phyloP scores from a whole-genome alignment of 2,888 invertebrate genomes.

The Merodon equestris region DNA sequence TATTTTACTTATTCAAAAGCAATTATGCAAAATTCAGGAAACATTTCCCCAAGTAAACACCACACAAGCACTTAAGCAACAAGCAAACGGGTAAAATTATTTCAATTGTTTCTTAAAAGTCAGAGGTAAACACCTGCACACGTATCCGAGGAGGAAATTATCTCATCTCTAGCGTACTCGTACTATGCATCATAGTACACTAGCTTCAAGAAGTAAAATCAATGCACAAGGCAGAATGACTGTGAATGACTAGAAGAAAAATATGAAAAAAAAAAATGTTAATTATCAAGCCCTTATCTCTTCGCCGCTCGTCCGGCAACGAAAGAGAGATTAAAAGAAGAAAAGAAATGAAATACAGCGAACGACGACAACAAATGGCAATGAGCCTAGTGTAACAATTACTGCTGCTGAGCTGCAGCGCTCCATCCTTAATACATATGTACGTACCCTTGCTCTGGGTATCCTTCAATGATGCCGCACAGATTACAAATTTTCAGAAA shows the following conservation, averaged over 20 bases:
- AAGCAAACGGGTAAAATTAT: slow-evolving; percentile 10
- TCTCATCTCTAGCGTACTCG: not conserved
- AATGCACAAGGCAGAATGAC: not conserved
- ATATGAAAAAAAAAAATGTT: slow-evolving; percentile 21
- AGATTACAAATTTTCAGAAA: slow-evolving; percentile 55
- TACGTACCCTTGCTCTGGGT: slow-evolving; percentile 53
- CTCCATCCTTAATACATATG: slow-evolving; percentile 41
- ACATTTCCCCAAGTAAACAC: slow-evolving; percentile 2
- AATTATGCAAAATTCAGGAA: slow-evolving; percentile 21
- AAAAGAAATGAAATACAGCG: slow-evolving; percentile 5
- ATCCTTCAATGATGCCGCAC: slow-evolving; percentile 65
- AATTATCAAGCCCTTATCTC: slow-evolving; percentile 18
- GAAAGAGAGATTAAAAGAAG: not conserved
- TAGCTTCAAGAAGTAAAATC: slow-evolving; percentile 12
- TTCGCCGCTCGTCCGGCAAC: not conserved
- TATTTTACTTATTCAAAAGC: no score
- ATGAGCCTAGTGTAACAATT: slow-evolving; percentile 39
- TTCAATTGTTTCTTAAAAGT: slow-evolving; percentile 19
- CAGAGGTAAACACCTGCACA: slow-evolving; percentile 14
- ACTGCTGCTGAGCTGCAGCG: slow-evolving; percentile 28
- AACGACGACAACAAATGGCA: slow-evolving; percentile 45
- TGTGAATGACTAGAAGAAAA: not conserved
- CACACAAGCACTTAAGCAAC: slow-evolving; percentile 24
- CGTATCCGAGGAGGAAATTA: not conserved
- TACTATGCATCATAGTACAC: not conserved